Evolutionary conservation across 2,888 invertebrate genomes (phyloP).

Genomic region (Tipula helvola): DNA sequence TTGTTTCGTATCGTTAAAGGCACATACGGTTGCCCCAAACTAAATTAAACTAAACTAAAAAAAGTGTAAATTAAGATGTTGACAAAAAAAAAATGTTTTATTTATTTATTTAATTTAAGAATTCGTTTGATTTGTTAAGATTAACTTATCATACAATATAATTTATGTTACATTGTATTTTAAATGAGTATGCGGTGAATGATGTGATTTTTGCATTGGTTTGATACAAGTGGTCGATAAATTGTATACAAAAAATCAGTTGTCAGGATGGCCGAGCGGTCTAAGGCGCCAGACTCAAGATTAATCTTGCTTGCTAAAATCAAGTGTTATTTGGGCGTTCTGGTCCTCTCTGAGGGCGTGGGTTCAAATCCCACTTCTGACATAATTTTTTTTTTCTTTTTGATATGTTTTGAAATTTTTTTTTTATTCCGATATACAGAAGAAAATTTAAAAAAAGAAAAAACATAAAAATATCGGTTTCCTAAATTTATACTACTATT

Average conservation of each 20-base stretch:
- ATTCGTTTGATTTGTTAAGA: background rate
- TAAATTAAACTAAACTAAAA: background rate
- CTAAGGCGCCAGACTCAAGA: conserved; percentile 12
- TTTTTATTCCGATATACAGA: too few species aligned
- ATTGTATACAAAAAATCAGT: background rate
- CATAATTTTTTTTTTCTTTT: background rate
- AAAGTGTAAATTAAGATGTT: background rate
- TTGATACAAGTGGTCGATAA: too few species aligned
- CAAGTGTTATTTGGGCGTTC: background rate
- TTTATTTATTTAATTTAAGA: background rate
- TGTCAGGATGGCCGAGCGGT: conserved; percentile 6
- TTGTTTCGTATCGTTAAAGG: background rate
- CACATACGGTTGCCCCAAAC: background rate
- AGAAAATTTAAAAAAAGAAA: too few species aligned
- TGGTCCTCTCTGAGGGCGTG: background rate
- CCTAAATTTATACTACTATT: too few species aligned
- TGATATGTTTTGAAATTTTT: too few species aligned
- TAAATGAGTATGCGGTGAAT: background rate
- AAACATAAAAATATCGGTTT: too few species aligned
- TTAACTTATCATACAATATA: background rate
- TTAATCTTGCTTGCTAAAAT: conserved; percentile 11
- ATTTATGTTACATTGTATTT: background rate
- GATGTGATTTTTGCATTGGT: background rate
- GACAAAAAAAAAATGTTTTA: background rate
- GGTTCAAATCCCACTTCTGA: background rate